These are phyloP conservation scores for Misgurnus mizolepis DNA, from an alignment of 2,113 vertebrate genomes.

Conservation along the genomic window DNA sequence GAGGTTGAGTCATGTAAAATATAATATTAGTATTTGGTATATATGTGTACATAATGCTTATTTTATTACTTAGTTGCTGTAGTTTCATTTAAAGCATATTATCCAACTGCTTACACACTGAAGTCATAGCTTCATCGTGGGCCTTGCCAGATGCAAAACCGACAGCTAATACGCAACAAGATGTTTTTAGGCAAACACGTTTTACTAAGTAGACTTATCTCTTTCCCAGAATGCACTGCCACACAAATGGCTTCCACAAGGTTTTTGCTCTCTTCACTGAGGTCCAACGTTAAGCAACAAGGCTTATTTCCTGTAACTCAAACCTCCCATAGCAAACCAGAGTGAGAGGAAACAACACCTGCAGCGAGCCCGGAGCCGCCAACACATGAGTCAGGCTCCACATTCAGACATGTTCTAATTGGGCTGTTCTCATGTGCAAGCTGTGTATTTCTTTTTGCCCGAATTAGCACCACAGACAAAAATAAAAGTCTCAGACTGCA, in stretches of 20 bases:
- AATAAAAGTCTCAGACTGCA: neutral
- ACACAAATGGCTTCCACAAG: slow-evolving; percentile 54
- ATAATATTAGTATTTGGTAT: neutral
- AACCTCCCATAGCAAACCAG: slow-evolving; percentile 71
- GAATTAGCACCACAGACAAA: slow-evolving; percentile 27
- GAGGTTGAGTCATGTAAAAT: neutral
- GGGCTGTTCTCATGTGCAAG: slow-evolving; percentile 4
- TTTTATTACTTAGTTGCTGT: neutral
- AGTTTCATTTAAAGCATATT: neutral
- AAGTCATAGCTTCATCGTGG: neutral
- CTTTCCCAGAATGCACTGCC: slow-evolving; percentile 16
- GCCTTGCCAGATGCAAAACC: neutral
- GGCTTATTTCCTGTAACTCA: slow-evolving; percentile 76
- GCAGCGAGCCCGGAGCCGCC: slow-evolving; percentile 61
- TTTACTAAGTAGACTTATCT: slow-evolving; percentile 13
- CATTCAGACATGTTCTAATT: slow-evolving; percentile 57
- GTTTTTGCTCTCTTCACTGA: slow-evolving; percentile 57
- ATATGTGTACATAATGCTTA: neutral
- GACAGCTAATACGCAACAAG: neutral
- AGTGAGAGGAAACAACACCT: slow-evolving; percentile 67
- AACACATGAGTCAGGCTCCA: slow-evolving; percentile 66
- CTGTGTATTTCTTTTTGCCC: slow-evolving; percentile 20
- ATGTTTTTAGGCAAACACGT: slow-evolving; percentile 7
- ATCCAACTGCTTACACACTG: neutral
- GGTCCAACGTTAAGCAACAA: slow-evolving; percentile 73